Percentiles rank a stretch among this genome's conserved stretches.
Conservation (phyloP, 2,888 invertebrate genomes). For the Campoplex nolae region DNA sequence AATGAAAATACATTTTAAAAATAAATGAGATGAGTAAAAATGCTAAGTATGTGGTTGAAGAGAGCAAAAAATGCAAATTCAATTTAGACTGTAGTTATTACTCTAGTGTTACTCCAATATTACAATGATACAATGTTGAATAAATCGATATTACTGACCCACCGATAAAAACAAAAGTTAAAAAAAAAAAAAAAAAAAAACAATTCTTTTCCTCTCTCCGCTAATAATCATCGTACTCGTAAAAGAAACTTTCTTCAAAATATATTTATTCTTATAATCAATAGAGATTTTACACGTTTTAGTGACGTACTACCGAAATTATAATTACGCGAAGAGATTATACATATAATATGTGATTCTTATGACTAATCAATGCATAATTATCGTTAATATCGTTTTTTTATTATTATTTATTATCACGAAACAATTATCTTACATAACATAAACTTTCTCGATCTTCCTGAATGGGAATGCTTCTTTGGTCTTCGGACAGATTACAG, state of each 20-base stretch:
- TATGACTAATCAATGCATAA: constrained; percentile 62
- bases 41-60: constrained; percentile 34
- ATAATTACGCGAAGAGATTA: constrained; percentile 58
- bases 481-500: constrained; percentile 97
- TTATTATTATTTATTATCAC: constrained; percentile 5
- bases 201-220: not conserved
- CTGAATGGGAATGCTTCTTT: constrained; percentile 96
- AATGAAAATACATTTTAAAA: constrained; percentile 51
- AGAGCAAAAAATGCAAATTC: constrained; percentile 38
- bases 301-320: constrained; percentile 65
- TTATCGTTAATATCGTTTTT: constrained; percentile 50
- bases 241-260: constrained; percentile 62
- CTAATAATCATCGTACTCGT: not conserved
- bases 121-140: constrained; percentile 65
- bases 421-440: constrained; percentile 90
- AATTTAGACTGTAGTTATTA: constrained; percentile 52
- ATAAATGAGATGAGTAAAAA: constrained; percentile 23
- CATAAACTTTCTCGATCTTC: constrained; percentile 98
- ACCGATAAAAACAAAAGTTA: constrained; percentile 51
- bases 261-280: constrained; percentile 70
- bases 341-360: constrained; percentile 42
- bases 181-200: too few species aligned
- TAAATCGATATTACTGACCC: constrained; percentile 66
- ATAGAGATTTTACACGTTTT: constrained; percentile 68
- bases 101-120: constrained; percentile 62